phyloP scores from a whole-genome alignment of 2,888 invertebrate genomes.

The Gari tellinella region DNA sequence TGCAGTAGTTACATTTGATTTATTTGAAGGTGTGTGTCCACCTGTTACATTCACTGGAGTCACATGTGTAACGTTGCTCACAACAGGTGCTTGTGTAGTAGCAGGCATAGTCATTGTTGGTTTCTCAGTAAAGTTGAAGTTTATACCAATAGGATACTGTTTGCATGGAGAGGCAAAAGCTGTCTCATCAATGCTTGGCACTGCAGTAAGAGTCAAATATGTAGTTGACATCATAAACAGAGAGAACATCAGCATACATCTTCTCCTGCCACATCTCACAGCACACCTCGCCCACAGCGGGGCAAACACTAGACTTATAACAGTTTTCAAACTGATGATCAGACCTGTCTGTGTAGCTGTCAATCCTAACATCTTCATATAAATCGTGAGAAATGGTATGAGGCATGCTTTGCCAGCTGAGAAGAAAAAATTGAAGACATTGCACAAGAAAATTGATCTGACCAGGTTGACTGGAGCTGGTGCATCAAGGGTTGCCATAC shows the following conservation, averaged over 20 bases:
- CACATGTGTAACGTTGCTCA: neutral
- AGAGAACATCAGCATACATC: slow-evolving; percentile 76
- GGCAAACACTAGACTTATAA: slow-evolving; percentile 76
- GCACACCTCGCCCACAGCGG: slow-evolving; percentile 80
- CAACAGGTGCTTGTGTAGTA: neutral
- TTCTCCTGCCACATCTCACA: slow-evolving; percentile 73
- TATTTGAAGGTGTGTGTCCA: neutral
- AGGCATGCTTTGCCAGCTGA: slow-evolving; percentile 78
- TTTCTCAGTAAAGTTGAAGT: neutral
- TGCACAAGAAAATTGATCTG: slow-evolving; percentile 73
- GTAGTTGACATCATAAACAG: slow-evolving; percentile 77
- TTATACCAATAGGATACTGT: neutral
- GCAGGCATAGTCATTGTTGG: neutral
- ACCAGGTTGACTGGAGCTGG: slow-evolving; percentile 74
- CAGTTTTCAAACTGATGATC: slow-evolving; percentile 76
- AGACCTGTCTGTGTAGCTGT: slow-evolving; percentile 77
- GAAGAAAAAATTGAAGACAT: slow-evolving; percentile 76
- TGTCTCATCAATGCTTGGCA: slow-evolving; percentile 58
- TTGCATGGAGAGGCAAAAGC: slow-evolving; percentile 44
- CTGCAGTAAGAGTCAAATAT: slow-evolving; percentile 74
- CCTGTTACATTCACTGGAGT: neutral
- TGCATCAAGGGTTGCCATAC: slow-evolving; percentile 58
- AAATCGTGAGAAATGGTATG: slow-evolving; percentile 80
- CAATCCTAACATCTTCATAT: slow-evolving; percentile 77
- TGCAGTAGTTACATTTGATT: too few species aligned